Evolutionary conservation across 1,140 invertebrate species (phyloP).

Genomic region (Heterodera schachtii): DNA sequence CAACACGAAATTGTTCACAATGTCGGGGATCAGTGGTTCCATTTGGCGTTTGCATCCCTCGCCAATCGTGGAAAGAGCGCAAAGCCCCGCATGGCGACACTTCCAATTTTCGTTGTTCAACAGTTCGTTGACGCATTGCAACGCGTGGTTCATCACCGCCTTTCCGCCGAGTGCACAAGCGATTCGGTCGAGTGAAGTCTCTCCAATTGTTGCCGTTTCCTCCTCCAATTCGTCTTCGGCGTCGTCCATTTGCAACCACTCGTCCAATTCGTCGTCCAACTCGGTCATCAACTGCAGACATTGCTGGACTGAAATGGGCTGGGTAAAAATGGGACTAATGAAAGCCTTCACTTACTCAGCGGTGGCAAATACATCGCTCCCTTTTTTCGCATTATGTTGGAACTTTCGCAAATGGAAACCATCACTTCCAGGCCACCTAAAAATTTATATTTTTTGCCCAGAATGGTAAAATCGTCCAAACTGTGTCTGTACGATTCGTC

Average conservation of each 20-base stretch:
- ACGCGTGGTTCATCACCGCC: constrained; percentile 85
- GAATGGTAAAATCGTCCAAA: not conserved
- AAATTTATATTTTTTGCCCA: not conserved
- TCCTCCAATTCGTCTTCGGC: constrained; percentile 85
- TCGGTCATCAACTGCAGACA: constrained; percentile 89
- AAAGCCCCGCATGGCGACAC: constrained; percentile 86
- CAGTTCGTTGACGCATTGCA: constrained; percentile 69
- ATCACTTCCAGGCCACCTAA: constrained; percentile 80
- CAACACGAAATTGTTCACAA: constrained; percentile 82
- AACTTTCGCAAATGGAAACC: constrained; percentile 89
- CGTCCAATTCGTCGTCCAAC: constrained; percentile 85
- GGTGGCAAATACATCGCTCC: constrained; percentile 76
- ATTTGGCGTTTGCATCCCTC: constrained; percentile 74
- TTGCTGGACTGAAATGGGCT: constrained; percentile 73
- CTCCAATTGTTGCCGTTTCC: constrained; percentile 86
- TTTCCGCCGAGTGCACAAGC: constrained; percentile 94
- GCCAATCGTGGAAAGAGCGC: constrained; percentile 95
- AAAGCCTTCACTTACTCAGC: constrained; percentile 58
- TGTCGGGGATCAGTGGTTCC: constrained; percentile 85
- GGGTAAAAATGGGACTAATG: not conserved
- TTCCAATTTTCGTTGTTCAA: constrained; percentile 68
- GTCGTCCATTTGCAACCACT: constrained; percentile 75
- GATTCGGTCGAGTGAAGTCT: constrained; percentile 90
- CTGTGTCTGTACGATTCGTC: constrained; percentile 85
- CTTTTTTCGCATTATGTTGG: constrained; percentile 89